Evolutionary conservation across 2,113 vertebrate genomes (phyloP), one percentile per base, ranked within the genome.

Genomic region (Hymenochirus boettgeri): DNA sequence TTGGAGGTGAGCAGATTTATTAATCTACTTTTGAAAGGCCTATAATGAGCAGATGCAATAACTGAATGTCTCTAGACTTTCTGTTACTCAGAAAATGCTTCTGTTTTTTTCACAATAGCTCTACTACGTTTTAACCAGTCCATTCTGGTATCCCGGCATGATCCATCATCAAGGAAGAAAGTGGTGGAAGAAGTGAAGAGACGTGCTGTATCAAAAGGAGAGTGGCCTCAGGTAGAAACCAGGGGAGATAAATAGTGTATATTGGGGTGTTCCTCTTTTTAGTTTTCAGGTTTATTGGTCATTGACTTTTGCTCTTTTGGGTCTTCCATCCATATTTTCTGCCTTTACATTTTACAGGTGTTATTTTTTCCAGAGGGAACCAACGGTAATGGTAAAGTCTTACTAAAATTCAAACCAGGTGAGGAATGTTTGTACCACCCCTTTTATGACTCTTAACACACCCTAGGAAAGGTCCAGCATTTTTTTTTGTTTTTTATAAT

Each of bases 381-480:
- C 53, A 94, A 91, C 1, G 93, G 91, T 2, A 95, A 93, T 24
- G 92, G 92, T 61, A 76, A 62, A 29, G 78, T 77, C 50, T 81
- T 95, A 59, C 83, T 95, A 70, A 93, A 91, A 71, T 95, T 94
- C 75, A 95, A 95, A 70, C 90, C 86, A 8, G 93, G 92, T 94
- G 73, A 82, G 77, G 64, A 56, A 56, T 53, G 7, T 2, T 3
- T 1, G 13, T 12, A 31, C 5, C 11, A 15, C 15, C 6, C 33
- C 15, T 35, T 55, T 29, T 26, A 53, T 63, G 19, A 17, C 17
- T 1, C 1, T 7, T 9, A 27, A 17, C 2, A 29, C 53, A 10
- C 18, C 18, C 15, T n/a, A n/a, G n/a, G n/a, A n/a, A n/a, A n/a
- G n/a, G 23, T 10, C 18, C 12, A 26, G 13, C 11, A 18, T 27